phyloP scores from a whole-genome alignment of 2,888 invertebrate genomes.

The Tuta absoluta region DNA sequence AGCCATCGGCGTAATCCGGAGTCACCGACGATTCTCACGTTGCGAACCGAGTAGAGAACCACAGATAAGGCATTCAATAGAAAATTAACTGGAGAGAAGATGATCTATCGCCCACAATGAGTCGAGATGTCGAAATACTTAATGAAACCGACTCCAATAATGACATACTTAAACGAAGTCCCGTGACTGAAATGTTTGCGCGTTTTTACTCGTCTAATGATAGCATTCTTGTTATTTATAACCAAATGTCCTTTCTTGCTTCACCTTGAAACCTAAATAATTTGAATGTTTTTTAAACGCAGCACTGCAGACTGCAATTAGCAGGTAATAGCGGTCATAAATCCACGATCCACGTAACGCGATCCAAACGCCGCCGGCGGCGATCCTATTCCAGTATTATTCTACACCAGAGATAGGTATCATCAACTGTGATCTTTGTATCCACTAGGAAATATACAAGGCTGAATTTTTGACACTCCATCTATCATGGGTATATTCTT shows the following conservation, averaged over 20 bases:
- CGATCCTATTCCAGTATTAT: slow-evolving; percentile 20
- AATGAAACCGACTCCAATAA: slow-evolving; percentile 7
- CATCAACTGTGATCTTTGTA: slow-evolving; percentile 44
- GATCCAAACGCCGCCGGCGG: slow-evolving; percentile 26
- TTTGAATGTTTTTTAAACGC: slow-evolving; percentile 2
- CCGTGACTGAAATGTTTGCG: neutral
- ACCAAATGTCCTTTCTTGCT: slow-evolving; percentile 6
- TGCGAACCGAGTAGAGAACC: slow-evolving; percentile 50
- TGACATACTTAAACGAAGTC: neutral
- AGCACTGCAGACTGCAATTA: slow-evolving; percentile 24
- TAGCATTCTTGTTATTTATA: slow-evolving; percentile 1
- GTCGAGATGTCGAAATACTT: slow-evolving; percentile 16
- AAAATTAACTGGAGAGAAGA: slow-evolving; percentile 64
- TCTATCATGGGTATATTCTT: slow-evolving; percentile 31
- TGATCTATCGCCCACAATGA: slow-evolving; percentile 38
- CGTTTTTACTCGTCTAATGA: slow-evolving; percentile 1
- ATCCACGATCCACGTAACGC: slow-evolving; percentile 30
- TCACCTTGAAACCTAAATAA: slow-evolving; percentile 26
- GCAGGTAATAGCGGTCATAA: slow-evolving; percentile 30
- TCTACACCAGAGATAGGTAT: slow-evolving; percentile 30
- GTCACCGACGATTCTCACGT: slow-evolving; percentile 72
- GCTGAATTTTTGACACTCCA: slow-evolving; percentile 32
- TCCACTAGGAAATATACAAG: slow-evolving; percentile 33
- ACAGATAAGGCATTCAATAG: slow-evolving; percentile 69
- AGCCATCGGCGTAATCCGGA: slow-evolving; percentile 71